Evolutionary conservation across 2,113 vertebrate genomes (phyloP).

Genomic region (Phodopus roborovskii): DNA sequence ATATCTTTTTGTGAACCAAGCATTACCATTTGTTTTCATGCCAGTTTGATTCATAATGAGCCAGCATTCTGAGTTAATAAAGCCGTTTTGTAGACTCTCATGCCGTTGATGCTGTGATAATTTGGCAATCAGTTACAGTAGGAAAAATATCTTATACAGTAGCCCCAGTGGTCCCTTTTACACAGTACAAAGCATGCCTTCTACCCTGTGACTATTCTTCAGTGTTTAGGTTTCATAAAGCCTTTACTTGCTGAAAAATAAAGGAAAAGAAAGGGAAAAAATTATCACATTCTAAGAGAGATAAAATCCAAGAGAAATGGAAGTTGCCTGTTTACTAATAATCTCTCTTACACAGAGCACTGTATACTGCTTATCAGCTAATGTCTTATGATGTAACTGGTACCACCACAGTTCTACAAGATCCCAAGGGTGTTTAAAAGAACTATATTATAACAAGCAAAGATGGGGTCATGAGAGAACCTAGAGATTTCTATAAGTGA

Average conservation of each 20-base stretch:
- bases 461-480: not conserved
- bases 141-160: slow-evolving; percentile 59
- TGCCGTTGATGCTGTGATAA: slow-evolving; percentile 68
- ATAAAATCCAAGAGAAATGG: slow-evolving; percentile 63
- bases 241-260: slow-evolving; percentile 42
- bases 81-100: slow-evolving; percentile 65
- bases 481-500: not conserved
- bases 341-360: not conserved
- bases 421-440: slow-evolving; percentile 37
- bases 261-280: not conserved
- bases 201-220: slow-evolving; percentile 36
- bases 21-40: slow-evolving; percentile 72
- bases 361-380: slow-evolving; percentile 42
- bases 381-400: slow-evolving; percentile 56
- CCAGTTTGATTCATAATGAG: slow-evolving; percentile 74
- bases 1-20: slow-evolving; percentile 52
- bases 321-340: slow-evolving; percentile 68
- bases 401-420: slow-evolving; percentile 23
- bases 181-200: slow-evolving; percentile 35
- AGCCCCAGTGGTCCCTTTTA: slow-evolving; percentile 43
- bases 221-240: slow-evolving; percentile 35
- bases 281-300: slow-evolving; percentile 32
- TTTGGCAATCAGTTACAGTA: slow-evolving; percentile 69
- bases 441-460: slow-evolving; percentile 9
- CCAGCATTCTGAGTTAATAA: slow-evolving; percentile 75